Conservation (phyloP, 2,888 invertebrate genomes). For the Ariolimax columbianus region DNA sequence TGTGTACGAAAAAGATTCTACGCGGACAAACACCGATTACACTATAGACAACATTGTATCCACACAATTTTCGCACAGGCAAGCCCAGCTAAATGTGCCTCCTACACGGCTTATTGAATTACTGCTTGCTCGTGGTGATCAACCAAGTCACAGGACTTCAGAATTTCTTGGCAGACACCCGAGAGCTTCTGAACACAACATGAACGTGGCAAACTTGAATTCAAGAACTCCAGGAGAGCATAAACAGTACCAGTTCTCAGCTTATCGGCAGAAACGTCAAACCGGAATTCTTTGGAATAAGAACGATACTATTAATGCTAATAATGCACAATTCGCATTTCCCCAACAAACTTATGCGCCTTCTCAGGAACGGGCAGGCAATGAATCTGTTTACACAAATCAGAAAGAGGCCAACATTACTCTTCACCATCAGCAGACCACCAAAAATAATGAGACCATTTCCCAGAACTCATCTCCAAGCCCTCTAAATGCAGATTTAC, state of each 20-base stretch:
- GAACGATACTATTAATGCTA: neutral
- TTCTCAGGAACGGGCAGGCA: neutral
- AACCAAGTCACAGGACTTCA: neutral
- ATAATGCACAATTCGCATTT: neutral
- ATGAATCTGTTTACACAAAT: too few relatives aligned
- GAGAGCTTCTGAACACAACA: neutral
- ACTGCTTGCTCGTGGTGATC: too few relatives aligned
- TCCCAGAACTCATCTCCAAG: neutral
- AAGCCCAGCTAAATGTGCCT: neutral
- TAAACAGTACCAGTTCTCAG: neutral
- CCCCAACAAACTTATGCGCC: neutral
- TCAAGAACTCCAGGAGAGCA: neutral
- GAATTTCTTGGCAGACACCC: neutral
- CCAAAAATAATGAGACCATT: neutral
- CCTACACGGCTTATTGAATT: too few relatives aligned
- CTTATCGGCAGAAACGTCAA: conserved; percentile 3
- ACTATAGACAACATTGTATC: neutral
- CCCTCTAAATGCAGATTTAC: neutral
- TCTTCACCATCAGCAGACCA: neutral
- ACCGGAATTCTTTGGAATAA: neutral
- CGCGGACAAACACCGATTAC: neutral
- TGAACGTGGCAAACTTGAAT: neutral
- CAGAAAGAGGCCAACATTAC: too few relatives aligned
- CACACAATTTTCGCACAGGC: neutral
- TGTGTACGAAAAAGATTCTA: neutral